phyloP scores from a whole-genome alignment of 2,113 vertebrate genomes.

The Actenoides lindsayi region DNA sequence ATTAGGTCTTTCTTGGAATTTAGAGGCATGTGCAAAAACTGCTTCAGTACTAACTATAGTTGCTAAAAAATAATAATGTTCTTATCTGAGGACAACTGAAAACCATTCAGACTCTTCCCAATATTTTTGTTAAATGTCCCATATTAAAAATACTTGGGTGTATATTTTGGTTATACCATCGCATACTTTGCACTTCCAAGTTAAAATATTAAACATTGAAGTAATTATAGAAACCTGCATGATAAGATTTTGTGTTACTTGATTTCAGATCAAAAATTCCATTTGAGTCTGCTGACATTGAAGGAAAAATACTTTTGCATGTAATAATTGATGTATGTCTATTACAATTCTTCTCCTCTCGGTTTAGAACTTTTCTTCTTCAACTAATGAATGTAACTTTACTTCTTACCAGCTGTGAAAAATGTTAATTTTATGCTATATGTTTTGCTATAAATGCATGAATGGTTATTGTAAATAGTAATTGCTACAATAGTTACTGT shows the following conservation, averaged over 20 bases:
- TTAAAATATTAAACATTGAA: constrained; percentile 8
- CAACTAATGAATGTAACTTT: background rate
- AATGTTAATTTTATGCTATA: background rate
- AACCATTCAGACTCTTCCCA: background rate
- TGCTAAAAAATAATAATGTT: background rate
- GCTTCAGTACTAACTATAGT: background rate
- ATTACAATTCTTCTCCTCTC: background rate
- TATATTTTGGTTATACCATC: background rate
- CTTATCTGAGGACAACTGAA: background rate
- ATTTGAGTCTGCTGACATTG: background rate
- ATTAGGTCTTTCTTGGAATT: background rate
- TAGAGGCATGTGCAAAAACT: background rate
- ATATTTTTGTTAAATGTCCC: background rate
- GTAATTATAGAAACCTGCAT: background rate
- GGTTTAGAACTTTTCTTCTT: background rate
- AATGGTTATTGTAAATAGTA: background rate
- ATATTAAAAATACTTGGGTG: background rate
- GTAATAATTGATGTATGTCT: background rate
- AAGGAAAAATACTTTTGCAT: background rate
- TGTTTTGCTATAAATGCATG: background rate
- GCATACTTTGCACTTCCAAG: background rate
- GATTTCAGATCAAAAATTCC: background rate
- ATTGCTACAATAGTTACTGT: background rate
- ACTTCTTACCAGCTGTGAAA: background rate
- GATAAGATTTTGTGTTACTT: background rate